Conservation (phyloP, 2,888 invertebrate species). For the Plebejus melissa region DNA sequence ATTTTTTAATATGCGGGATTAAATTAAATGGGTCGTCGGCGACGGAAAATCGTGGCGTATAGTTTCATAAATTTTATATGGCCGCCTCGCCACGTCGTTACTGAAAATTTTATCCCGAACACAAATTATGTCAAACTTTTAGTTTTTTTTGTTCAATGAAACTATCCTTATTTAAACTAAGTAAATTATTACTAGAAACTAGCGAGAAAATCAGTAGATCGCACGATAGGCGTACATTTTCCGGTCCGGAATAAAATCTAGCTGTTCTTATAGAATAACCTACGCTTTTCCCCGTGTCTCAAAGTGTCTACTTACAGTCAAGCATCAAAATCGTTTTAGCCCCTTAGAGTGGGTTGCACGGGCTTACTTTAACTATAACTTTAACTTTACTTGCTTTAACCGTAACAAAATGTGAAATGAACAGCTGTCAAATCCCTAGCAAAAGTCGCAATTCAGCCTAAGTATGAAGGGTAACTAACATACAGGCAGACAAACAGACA, state of each 20-base stretch:
- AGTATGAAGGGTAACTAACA: too few relatives aligned
- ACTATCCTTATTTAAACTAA: background rate
- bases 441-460: too few relatives aligned
- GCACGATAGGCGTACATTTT: background rate
- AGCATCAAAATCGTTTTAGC: too few relatives aligned
- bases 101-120: background rate
- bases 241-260: background rate
- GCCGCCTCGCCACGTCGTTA: background rate
- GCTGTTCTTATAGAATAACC: too few relatives aligned
- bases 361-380: too few relatives aligned
- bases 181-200: background rate
- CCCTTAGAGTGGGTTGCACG: too few relatives aligned
- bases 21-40: conserved; percentile 16
- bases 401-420: too few relatives aligned
- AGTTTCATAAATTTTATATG: conserved; percentile 14
- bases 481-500: too few relatives aligned
- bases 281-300: too few relatives aligned
- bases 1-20: conserved; percentile 15
- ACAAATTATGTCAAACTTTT: background rate
- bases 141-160: background rate
- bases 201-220: background rate
- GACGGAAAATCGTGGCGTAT: background rate
- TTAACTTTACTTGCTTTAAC: too few relatives aligned
- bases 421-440: too few relatives aligned
- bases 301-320: too few relatives aligned